phyloP scores from a whole-genome alignment of 2,113 vertebrate genomes.

The Hydrochoerus hydrochaeris region DNA sequence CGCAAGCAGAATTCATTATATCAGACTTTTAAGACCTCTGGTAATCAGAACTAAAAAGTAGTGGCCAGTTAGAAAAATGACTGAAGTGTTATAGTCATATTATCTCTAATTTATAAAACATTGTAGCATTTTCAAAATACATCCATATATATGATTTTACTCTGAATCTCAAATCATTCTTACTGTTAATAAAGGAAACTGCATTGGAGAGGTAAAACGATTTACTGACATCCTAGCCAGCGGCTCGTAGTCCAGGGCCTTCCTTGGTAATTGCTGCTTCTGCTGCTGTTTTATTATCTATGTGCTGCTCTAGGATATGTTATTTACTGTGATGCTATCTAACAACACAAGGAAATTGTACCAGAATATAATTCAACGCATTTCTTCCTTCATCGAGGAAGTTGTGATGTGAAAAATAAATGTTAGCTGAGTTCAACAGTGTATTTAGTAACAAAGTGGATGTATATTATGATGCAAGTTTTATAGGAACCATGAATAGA shows the following conservation, averaged over 20 bases:
- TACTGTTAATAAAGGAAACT: background rate
- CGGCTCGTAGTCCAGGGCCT: background rate
- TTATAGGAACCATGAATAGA: background rate
- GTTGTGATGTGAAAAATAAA: slow-evolving; percentile 10
- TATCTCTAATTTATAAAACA: background rate
- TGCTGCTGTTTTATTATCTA: background rate
- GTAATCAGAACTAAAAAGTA: slow-evolving; percentile 16
- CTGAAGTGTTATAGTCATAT: background rate
- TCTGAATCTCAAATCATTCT: slow-evolving; percentile 39
- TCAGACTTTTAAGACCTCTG: slow-evolving; percentile 2
- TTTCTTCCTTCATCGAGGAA: background rate
- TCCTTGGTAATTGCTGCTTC: background rate
- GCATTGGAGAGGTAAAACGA: background rate
- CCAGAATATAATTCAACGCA: background rate
- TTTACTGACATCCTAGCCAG: background rate
- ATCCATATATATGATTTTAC: background rate
- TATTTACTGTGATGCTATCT: background rate
- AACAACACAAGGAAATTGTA: background rate
- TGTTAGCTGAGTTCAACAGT: background rate
- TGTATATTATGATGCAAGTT: background rate
- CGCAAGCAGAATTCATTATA: background rate
- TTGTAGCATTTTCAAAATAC: background rate
- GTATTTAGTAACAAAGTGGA: background rate
- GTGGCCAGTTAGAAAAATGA: background rate
- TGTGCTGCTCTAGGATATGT: background rate